These are phyloP conservation scores for Aromia moschata DNA, from an alignment of 2,888 invertebrate species.

Conservation along the genomic window DNA sequence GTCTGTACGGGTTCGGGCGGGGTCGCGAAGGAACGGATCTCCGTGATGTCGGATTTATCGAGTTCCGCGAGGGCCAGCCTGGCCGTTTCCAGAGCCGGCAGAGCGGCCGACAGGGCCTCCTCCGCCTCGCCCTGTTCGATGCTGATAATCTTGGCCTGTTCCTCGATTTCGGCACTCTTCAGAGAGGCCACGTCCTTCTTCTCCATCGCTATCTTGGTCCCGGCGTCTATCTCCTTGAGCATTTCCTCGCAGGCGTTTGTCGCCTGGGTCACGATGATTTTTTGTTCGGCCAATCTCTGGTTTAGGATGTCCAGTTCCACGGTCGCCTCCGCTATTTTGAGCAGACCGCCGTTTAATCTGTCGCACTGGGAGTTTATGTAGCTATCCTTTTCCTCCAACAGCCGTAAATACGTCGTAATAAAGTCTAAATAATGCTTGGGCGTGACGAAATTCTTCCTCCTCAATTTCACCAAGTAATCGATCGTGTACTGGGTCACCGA, in stretches of 20 bases:
- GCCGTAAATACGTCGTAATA: conserved; percentile 78
- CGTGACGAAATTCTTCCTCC: conserved; percentile 87
- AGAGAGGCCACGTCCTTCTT: conserved; percentile 84
- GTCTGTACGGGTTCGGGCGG: conserved; percentile 90
- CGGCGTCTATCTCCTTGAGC: conserved; percentile 77
- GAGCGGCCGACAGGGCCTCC: conserved; percentile 78
- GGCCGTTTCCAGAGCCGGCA: conserved; percentile 87
- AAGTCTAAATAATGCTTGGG: conserved; percentile 93
- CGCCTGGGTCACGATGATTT: conserved; percentile 82
- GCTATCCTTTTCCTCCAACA: conserved; percentile 77
- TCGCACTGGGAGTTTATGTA: conserved; percentile 74
- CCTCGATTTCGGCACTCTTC: conserved; percentile 84
- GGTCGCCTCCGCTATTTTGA: conserved; percentile 89
- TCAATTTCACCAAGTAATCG: conserved; percentile 77
- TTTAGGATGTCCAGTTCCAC: conserved; percentile 83
- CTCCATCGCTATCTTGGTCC: conserved; percentile 75
- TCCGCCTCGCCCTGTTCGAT: conserved; percentile 88
- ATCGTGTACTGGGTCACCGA: conserved; percentile 76
- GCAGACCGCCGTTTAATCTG: conserved; percentile 74
- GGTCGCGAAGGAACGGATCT: conserved; percentile 90
- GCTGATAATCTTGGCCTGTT: conserved; percentile 80
- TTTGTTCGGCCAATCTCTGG: conserved; percentile 81
- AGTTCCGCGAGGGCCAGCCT: conserved; percentile 81
- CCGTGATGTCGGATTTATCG: conserved; percentile 90
- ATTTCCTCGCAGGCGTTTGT: conserved; percentile 83